Evolutionary conservation across 2,797 vertebrate species (phyloP), one percentile per base, ranked within the genome.

Genomic region (Eupleurogrammus muticus): DNA sequence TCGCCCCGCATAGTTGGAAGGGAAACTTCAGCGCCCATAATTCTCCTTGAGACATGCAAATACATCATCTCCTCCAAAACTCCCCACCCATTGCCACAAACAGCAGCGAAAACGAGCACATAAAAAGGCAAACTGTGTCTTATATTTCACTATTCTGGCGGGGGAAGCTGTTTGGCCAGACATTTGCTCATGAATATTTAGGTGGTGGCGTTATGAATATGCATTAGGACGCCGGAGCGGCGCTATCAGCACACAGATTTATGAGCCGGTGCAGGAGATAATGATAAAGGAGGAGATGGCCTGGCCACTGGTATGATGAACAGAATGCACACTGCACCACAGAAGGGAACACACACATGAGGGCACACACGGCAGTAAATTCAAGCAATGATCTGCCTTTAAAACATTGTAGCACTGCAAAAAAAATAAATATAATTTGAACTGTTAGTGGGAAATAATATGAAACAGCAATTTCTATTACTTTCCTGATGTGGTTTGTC

Each of bases 181-280:
- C 92, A 85, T 89, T 87, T 92, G 80, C 87, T 93, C 92, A 93
- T 94, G 92, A 93, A 94, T 94, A 93, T 90, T 90, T 90, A 93
- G 80, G 35, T 16, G 0, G 60, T 13, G 21, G 51, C 10, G 28
- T 81, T 88, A 94, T 94, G 92, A 94, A 94, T 94, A 94, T 94
- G 89, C 91, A 94, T 93, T 57, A 86, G 73, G 35, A 75, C 44
- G 74, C 77, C 20, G 63, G 70, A 82, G 79, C 76, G 53, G 77
- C 58, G 69, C 86, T 82, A 87, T 88, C 83, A 84, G 75, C 75
- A 59, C 79, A 69, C 81, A 89, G 92, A 92, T 93, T 93, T 93
- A 93, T 90, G 88, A 90, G 89, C 85, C 59, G 51, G 85, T 59
- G 52, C 73, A 59, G 75, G 79, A 88, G 81, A 83, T 92, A 89